A percentile compares a stretch with the other conserved stretches of the same genome.
phyloP scores from a whole-genome alignment of 2,888 invertebrate species.

The Temnothorax unifasciatus region DNA sequence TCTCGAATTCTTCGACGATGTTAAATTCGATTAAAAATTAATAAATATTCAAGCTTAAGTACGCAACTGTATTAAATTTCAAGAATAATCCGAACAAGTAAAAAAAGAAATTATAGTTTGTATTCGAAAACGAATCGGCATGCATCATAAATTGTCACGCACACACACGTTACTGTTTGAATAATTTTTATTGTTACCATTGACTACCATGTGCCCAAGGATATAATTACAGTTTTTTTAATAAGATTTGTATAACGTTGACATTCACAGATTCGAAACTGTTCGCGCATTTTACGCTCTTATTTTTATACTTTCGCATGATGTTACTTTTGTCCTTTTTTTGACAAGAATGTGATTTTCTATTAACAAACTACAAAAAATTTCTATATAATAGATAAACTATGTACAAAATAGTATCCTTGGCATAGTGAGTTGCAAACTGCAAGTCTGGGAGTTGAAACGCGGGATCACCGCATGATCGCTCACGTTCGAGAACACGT shows the following conservation, averaged over 20 bases:
- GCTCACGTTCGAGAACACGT: slow-evolving; percentile 39
- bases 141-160: background rate
- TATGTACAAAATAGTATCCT: slow-evolving; percentile 68
- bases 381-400: slow-evolving; percentile 42
- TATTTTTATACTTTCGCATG: slow-evolving; percentile 3
- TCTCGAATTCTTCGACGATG: background rate
- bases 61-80: background rate
- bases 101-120: background rate
- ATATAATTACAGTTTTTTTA: slow-evolving; percentile 46
- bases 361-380: slow-evolving; percentile 61
- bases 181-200: slow-evolving; percentile 46
- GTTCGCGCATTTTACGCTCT: slow-evolving; percentile 12
- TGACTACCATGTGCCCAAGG: slow-evolving; percentile 44
- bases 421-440: slow-evolving; percentile 49
- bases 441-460: slow-evolving; percentile 39
- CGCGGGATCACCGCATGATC: slow-evolving; percentile 36
- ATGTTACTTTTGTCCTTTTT: slow-evolving; percentile 9
- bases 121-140: background rate
- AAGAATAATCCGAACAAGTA: background rate
- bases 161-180: slow-evolving; percentile 19
- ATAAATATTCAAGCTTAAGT: background rate
- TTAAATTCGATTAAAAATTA: background rate
- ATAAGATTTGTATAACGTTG: slow-evolving; percentile 1
- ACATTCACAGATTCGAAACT: slow-evolving; percentile 20
- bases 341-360: slow-evolving; percentile 41